These are phyloP conservation scores for Leucopsar rothschildi DNA, from an alignment of 2,113 vertebrate genomes.

Conservation along the genomic window DNA sequence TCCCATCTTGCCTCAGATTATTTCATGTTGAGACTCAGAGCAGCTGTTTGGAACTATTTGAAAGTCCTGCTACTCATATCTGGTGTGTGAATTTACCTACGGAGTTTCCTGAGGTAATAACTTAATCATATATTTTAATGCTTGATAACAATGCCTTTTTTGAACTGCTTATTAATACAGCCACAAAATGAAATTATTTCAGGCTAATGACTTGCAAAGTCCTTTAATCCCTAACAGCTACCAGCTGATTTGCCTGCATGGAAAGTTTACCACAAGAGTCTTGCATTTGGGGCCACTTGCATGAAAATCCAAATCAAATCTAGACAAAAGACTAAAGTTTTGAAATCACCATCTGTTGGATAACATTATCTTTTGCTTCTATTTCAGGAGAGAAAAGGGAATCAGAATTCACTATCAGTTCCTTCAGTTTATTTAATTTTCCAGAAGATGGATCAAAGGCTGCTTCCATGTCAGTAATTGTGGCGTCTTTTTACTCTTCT, in stretches of 20 bases:
- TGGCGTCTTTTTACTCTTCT: not conserved
- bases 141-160: not conserved
- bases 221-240: not conserved
- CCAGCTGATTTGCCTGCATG: not conserved
- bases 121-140: not conserved
- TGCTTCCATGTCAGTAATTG: not conserved
- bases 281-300: not conserved
- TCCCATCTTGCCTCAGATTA: not conserved
- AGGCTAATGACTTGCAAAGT: not conserved
- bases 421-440: not conserved
- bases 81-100: not conserved
- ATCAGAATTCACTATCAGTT: not conserved
- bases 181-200: not conserved
- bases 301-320: not conserved
- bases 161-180: not conserved
- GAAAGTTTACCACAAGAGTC: not conserved
- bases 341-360: not conserved
- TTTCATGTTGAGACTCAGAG: not conserved
- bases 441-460: not conserved
- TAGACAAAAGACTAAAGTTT: not conserved
- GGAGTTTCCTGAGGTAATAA: not conserved
- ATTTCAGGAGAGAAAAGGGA: not conserved
- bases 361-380: not conserved
- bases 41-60: not conserved
- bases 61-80: not conserved